Percentiles rank a stretch among this genome's conserved stretches.
These are phyloP conservation scores for Neodiprion virginianus DNA, from an alignment of 1,140 invertebrate genomes.

Conservation along the genomic window DNA sequence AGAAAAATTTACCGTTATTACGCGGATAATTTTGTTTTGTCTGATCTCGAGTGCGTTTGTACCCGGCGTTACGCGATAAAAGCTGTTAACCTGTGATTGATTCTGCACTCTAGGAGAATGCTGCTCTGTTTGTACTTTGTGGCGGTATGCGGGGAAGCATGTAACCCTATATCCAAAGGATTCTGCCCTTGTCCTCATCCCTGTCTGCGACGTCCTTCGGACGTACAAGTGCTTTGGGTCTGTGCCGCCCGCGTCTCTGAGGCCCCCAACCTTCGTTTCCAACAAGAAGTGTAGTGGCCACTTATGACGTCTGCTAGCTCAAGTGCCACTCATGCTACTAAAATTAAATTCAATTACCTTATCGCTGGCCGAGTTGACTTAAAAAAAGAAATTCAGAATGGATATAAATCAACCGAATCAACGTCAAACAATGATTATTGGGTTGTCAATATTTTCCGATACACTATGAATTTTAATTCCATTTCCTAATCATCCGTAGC, in stretches of 20 bases:
- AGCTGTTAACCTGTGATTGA: slow-evolving; percentile 36
- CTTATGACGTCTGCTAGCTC: slow-evolving; percentile 60
- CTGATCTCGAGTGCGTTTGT: background rate
- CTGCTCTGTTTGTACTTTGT: background rate
- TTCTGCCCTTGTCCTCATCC: slow-evolving; percentile 6
- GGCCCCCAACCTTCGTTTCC: slow-evolving; percentile 30
- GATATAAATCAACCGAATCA: too few species aligned
- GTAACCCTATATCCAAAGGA: slow-evolving; percentile 30
- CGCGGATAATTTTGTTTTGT: background rate
- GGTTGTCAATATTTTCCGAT: too few species aligned
- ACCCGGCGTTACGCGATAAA: background rate
- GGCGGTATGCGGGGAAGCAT: slow-evolving; percentile 4
- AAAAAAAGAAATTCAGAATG: slow-evolving; percentile 35
- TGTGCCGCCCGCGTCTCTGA: background rate
- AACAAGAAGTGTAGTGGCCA: slow-evolving; percentile 47
- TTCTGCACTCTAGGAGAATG: slow-evolving; percentile 21
- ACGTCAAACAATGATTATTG: too few species aligned
- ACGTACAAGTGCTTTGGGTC: background rate
- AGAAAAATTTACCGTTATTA: too few species aligned
- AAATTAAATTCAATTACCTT: slow-evolving; percentile 63
- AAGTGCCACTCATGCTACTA: slow-evolving; percentile 62
- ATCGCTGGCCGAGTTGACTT: slow-evolving; percentile 53
- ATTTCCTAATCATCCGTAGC: too few species aligned
- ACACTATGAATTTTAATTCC: too few species aligned
- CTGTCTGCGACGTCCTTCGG: background rate